Percentiles rank a stretch among this genome's conserved stretches.
Evolutionary conservation across 1,140 invertebrate species (phyloP).

Genomic region (Lasioglossum albipes): DNA sequence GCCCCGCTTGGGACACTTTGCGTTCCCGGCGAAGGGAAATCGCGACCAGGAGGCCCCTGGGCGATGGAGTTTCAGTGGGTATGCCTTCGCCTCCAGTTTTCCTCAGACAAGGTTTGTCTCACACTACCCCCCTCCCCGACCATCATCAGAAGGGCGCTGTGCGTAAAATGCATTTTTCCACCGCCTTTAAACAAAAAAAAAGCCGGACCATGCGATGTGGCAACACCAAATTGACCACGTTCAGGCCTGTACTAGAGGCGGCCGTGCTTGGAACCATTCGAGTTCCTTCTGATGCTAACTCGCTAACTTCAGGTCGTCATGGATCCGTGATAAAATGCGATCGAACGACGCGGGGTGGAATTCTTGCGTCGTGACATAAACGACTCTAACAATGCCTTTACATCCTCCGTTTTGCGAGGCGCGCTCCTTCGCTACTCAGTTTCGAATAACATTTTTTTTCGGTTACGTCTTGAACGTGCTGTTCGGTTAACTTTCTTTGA

Average conservation of each 20-base stretch:
- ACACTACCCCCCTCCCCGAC: no score
- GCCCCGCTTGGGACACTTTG: background rate
- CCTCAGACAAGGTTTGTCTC: no score
- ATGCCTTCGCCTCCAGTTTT: no score
- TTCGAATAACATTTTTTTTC: background rate
- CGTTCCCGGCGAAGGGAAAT: no score
- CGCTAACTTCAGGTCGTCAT: slow-evolving; percentile 15
- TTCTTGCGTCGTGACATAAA: background rate
- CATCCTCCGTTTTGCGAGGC: background rate
- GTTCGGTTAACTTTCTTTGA: slow-evolving; percentile 15
- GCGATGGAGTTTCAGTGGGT: no score
- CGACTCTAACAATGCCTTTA: background rate
- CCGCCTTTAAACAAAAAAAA: no score
- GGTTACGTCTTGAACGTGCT: background rate
- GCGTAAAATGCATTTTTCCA: no score
- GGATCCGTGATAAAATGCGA: slow-evolving; percentile 5
- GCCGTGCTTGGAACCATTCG: background rate
- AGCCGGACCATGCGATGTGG: no score
- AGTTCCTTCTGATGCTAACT: slow-evolving; percentile 5
- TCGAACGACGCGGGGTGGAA: background rate
- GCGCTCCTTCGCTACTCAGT: background rate
- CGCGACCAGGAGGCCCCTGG: no score
- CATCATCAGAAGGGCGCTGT: no score
- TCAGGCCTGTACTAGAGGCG: no score
- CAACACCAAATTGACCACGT: no score